Conservation (phyloP, 2,113 vertebrate species). For the Phyllostomus hastatus region DNA sequence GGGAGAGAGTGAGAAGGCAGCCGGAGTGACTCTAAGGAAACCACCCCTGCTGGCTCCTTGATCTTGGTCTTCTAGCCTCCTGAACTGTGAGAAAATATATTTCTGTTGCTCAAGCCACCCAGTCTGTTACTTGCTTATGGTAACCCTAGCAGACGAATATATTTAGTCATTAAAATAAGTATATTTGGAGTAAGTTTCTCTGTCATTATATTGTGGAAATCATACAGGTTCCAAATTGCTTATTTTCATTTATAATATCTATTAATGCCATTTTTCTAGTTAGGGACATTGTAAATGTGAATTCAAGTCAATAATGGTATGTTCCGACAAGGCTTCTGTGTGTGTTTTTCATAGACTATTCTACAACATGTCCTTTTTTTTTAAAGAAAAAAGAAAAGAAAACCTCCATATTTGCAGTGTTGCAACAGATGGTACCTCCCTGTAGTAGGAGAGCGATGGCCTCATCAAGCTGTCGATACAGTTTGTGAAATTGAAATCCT, state of each 20-base stretch:
- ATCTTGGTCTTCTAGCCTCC: neutral
- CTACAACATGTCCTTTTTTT: neutral
- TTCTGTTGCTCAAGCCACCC: neutral
- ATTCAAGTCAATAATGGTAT: neutral
- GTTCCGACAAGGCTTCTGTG: neutral
- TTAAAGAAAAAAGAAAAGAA: neutral
- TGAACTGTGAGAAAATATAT: neutral
- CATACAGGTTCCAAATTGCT: neutral
- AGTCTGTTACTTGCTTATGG: neutral
- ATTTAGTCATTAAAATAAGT: neutral
- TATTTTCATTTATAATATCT: neutral
- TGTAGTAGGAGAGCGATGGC: neutral
- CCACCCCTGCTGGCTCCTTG: neutral
- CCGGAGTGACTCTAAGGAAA: neutral
- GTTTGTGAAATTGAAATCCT: constrained; percentile 42
- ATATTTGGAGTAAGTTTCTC: neutral
- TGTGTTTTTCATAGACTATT: neutral
- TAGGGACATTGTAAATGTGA: neutral
- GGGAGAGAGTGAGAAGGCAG: neutral
- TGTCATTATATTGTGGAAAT: neutral
- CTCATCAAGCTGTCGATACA: constrained; percentile 20
- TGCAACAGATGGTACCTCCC: constrained; percentile 41
- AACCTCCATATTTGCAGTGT: neutral
- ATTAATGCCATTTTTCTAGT: neutral
- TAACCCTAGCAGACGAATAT: neutral